phyloP scores from a whole-genome alignment of 2,797 vertebrate species.

The Rhodeus uyekii region DNA sequence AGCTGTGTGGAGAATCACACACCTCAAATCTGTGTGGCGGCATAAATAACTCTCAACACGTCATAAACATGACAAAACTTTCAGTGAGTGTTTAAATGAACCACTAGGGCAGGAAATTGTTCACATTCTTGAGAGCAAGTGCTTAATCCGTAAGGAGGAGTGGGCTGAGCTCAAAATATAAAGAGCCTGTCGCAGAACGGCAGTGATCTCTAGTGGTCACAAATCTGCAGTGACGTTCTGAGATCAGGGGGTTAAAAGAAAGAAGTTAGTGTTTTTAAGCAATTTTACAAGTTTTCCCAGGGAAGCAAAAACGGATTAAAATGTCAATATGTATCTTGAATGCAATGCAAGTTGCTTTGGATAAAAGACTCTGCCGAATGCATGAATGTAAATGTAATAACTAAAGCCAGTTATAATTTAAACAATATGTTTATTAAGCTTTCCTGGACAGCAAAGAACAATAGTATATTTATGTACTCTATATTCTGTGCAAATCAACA shows the following conservation, averaged over 20 bases:
- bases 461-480: neutral
- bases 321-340: too few species aligned
- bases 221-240: too few species aligned
- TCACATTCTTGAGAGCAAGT: conserved; percentile 29
- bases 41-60: neutral
- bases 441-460: too few species aligned
- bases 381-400: too few species aligned
- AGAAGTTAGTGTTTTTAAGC: neutral
- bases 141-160: conserved; percentile 5
- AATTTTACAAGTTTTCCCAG: too few species aligned
- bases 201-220: conserved; percentile 70
- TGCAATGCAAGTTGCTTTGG: too few species aligned
- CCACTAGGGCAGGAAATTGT: conserved; percentile 25
- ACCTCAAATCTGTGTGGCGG: neutral
- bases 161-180: conserved; percentile 9
- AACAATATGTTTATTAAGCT: too few species aligned
- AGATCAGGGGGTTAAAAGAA: too few species aligned
- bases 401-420: too few species aligned
- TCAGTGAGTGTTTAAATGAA: conserved; percentile 25
- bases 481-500: neutral
- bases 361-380: too few species aligned
- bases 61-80: conserved; percentile 14
- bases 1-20: conserved; percentile 73
- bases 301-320: too few species aligned
- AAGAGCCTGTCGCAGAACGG: conserved; percentile 11